These are phyloP conservation scores for Ictidomys tridecemlineatus DNA, from an alignment of 2,113 vertebrate species.

Conservation along the genomic window DNA sequence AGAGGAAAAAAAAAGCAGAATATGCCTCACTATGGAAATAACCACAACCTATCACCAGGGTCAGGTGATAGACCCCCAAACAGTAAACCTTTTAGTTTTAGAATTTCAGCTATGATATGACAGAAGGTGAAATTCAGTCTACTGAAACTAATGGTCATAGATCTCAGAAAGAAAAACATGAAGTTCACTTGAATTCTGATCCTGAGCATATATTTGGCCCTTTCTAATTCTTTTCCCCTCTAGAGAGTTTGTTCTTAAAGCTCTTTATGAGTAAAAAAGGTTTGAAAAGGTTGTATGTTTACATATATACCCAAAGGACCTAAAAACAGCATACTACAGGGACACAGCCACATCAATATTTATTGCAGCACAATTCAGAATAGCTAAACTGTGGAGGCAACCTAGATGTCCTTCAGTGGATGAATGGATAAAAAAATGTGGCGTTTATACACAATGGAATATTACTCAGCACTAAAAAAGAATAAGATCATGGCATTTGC, in stretches of 20 bases:
- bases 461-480: no score
- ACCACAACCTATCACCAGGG: background rate
- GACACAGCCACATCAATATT: no score
- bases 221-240: background rate
- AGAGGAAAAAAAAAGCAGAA: background rate
- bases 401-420: no score
- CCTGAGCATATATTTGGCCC: background rate
- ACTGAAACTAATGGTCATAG: background rate
- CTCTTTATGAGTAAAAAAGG: background rate
- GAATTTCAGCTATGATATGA: background rate
- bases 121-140: background rate
- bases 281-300: background rate
- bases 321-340: no score
- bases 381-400: no score
- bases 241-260: background rate
- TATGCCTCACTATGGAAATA: background rate
- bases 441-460: no score
- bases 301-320: background rate
- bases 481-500: no score
- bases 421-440: background rate
- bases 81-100: background rate
- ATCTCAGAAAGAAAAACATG: background rate
- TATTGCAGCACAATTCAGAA: no score
- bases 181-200: background rate
- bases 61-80: background rate